A percentile compares a stretch with the other conserved stretches of the same genome.
Evolutionary conservation across 2,888 invertebrate genomes (phyloP).

Genomic region (Neocrepidodera transversa): DNA sequence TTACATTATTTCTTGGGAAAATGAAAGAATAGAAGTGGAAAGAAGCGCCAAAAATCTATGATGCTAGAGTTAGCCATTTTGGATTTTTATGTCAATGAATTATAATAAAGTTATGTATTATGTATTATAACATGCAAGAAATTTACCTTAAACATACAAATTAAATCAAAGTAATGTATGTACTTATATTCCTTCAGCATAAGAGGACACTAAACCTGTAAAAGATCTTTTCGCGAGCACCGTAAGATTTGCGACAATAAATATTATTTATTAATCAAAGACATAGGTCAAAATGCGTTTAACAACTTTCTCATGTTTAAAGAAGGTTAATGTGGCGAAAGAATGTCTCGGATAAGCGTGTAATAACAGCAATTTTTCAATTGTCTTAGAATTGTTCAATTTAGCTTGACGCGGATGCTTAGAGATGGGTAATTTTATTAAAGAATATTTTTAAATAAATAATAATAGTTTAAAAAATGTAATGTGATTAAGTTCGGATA

Average conservation of each 20-base stretch:
- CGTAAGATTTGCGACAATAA: conserved; percentile 1
- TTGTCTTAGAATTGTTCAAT: conserved; percentile 37
- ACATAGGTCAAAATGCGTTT: conserved; percentile 13
- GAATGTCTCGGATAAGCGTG: conserved; percentile 32
- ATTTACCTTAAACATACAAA: neutral
- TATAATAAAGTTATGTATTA: too few species aligned
- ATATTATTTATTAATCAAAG: conserved; percentile 12
- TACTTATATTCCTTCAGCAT: neutral
- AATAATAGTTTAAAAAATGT: too few species aligned
- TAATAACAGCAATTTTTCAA: conserved; percentile 36
- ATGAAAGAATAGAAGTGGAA: too few species aligned
- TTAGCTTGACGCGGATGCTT: conserved; percentile 15
- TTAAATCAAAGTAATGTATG: neutral
- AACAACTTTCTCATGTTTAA: conserved; percentile 12
- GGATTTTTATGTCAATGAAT: too few species aligned
- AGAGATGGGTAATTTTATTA: neutral
- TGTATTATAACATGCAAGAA: neutral
- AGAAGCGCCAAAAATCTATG: too few species aligned
- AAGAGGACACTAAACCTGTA: neutral
- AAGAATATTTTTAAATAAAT: too few species aligned
- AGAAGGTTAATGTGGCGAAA: neutral
- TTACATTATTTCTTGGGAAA: too few species aligned
- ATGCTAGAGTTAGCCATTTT: too few species aligned
- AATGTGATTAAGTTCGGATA: too few species aligned
- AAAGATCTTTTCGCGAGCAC: conserved; percentile 15